Evolutionary conservation across 2,113 vertebrate genomes (phyloP).

Genomic region (Pelusios castaneus): DNA sequence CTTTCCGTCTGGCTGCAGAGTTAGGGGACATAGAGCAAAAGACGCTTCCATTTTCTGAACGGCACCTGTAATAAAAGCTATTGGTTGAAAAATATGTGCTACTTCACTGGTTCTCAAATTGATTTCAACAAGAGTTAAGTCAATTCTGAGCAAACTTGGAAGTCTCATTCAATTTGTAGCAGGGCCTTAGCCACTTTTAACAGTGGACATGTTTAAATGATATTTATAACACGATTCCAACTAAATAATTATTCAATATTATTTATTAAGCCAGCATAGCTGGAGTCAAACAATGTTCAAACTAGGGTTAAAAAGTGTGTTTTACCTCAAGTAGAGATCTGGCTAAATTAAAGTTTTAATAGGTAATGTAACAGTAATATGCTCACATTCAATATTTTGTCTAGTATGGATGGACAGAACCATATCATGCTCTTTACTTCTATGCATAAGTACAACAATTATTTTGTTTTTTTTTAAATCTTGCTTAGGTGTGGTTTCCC

Average conservation of each 20-base stretch:
- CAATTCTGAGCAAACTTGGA: fast-evolving
- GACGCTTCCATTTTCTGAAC: not conserved
- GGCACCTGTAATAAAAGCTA: not conserved
- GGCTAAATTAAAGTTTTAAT: not conserved
- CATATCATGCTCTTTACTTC: not conserved
- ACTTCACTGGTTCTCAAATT: not conserved
- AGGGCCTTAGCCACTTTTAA: not conserved
- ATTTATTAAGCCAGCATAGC: not conserved
- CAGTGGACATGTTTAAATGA: not conserved
- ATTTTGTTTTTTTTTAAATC: not conserved
- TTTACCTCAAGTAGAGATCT: not conserved
- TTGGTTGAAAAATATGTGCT: not conserved
- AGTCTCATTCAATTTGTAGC: not conserved
- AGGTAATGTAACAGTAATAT: not conserved
- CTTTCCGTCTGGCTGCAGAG: no score
- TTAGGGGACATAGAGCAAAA: not conserved
- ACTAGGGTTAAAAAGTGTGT: not conserved
- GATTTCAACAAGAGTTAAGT: not conserved
- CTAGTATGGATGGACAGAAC: not conserved
- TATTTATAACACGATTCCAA: not conserved
- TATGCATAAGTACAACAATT: no score
- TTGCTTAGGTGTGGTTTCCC: not conserved
- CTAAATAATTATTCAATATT: not conserved
- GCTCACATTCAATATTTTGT: not conserved
- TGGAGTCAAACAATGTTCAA: not conserved